phyloP scores from a whole-genome alignment of 2,888 invertebrate genomes.

The Andrena haemorrhoa region DNA sequence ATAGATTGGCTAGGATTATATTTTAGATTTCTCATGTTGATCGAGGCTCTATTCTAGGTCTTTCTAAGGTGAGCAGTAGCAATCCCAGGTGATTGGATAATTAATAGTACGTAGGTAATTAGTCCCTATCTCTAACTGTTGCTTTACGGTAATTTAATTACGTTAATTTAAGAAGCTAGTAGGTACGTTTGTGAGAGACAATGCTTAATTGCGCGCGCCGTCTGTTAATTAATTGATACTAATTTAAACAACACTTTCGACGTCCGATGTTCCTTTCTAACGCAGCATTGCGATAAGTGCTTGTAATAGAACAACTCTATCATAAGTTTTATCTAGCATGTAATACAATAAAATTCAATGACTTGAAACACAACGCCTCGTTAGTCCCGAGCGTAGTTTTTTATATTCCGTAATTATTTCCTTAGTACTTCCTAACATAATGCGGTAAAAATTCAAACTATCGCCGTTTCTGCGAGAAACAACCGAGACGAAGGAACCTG shows the following conservation, averaged over 20 bases:
- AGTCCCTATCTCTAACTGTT: no score
- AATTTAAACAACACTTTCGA: not conserved
- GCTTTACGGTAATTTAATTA: no score
- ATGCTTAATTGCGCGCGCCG: no score
- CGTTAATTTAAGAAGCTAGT: no score
- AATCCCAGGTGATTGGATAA: no score
- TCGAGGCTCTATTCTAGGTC: no score
- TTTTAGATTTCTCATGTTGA: not conserved
- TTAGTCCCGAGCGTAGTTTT: not conserved
- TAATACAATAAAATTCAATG: slow-evolving; percentile 5
- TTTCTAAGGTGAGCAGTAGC: no score
- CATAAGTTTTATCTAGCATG: not conserved
- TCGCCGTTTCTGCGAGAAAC: not conserved
- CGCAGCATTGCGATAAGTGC: not conserved
- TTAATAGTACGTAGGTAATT: no score
- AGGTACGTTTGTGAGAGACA: no score
- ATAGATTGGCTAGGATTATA: no score
- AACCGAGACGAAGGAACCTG: not conserved
- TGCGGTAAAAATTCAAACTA: not conserved
- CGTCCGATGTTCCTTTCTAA: slow-evolving; percentile 6
- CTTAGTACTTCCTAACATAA: not conserved
- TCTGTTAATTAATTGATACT: not conserved
- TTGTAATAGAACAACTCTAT: not conserved
- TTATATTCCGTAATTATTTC: slow-evolving; percentile 1
- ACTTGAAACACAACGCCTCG: slow-evolving; percentile 3